Evolutionary conservation across 2,888 invertebrate species (phyloP).

Genomic region (Alloplasta piceator): DNA sequence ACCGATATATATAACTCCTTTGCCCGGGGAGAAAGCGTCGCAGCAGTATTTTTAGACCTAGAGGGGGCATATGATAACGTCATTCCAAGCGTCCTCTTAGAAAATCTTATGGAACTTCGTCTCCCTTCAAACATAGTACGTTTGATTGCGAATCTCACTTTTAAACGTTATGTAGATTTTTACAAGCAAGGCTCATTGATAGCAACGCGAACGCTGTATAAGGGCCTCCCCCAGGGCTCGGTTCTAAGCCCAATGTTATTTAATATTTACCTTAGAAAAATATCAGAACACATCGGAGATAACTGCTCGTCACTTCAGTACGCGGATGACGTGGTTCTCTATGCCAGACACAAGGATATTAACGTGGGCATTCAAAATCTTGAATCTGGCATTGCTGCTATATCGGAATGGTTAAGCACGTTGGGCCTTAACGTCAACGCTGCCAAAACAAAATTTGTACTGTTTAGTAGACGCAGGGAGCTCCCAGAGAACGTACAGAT

Average conservation of each 20-base stretch:
- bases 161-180: conserved; percentile 8
- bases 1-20: too few relatives aligned
- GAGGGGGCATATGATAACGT: conserved; percentile 31
- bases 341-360: background rate
- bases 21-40: too few relatives aligned
- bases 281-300: background rate
- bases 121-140: conserved; percentile 25
- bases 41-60: too few relatives aligned
- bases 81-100: background rate
- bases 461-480: too few relatives aligned
- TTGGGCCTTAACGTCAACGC: conserved; percentile 18
- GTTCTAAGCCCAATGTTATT: conserved; percentile 23
- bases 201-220: background rate
- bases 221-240: conserved; percentile 34
- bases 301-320: conserved; percentile 4
- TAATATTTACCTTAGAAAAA: conserved; percentile 36
- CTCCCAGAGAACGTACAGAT: background rate
- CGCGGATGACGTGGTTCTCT: conserved; percentile 30
- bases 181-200: conserved; percentile 23
- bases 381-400: background rate
- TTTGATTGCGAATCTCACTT: conserved; percentile 6
- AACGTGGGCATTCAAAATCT: conserved; percentile 8
- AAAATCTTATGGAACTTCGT: conserved; percentile 20
- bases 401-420: background rate
- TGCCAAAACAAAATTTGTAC: conserved; percentile 15